Evolutionary conservation across 2,888 invertebrate genomes (phyloP), one percentile per base, ranked within the genome.

Genomic region (Drosophila antonietae): DNA sequence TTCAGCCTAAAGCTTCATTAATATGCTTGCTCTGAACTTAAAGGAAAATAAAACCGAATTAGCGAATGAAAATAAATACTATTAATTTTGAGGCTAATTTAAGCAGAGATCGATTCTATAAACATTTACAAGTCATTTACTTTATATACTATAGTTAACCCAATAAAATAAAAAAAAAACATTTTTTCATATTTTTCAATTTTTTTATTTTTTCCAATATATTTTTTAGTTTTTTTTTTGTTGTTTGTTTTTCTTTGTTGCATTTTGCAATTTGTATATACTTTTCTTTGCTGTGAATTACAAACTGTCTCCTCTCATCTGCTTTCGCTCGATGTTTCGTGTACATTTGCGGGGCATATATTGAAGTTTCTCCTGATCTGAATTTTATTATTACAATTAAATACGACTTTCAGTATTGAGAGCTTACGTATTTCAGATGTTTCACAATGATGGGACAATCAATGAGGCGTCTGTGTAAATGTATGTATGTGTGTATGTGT

Each of bases 151-250:
- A n/a, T 20, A 39, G 15, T 9, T 28, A 39, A 39, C 28, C 41
- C 37, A 55, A 44, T 44, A 44, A 44, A 57, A 35, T 3, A 20
- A 49, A 15, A 56, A 47, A 56, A 20, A 20, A 20, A 20, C 31
- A 4, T 53, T 51, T 15, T 33, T 61, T 52, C 31, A 55, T 86
- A 65, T 85, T 85, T 85, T 85, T 88, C 84, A 85, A 85, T 88
- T 88, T 88, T 85, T 85, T 85, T 85, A 85, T 84, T 84, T 84
- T 84, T 84, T 84, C 84, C 88, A 84, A 84, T 88, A 88, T 72
- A 69, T 83, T 84, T 84, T 84, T 82, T 86, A 43, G 39, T 57
- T 76, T 83, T 78, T 67, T 73, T 57, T 67, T 73, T 57, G 71
- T 73, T 79, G 68, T 81, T 73, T 78, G 59, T 73, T 77, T 74